phyloP scores from a whole-genome alignment of 2,888 invertebrate genomes.

The Hypselothyrea guttata region DNA sequence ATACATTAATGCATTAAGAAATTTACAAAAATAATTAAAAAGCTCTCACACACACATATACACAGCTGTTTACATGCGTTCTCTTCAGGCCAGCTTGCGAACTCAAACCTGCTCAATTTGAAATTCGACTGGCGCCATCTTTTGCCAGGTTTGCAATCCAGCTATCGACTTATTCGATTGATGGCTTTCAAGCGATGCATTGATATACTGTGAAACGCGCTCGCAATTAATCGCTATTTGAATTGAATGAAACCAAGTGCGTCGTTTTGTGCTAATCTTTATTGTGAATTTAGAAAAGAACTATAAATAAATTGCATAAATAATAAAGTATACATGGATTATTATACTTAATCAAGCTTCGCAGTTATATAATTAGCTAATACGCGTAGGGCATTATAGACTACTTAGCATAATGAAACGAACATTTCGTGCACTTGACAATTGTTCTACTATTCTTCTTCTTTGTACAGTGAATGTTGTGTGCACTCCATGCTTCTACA shows the following conservation, averaged over 20 bases:
- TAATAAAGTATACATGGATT: slow-evolving; percentile 57
- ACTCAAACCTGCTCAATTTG: too few species aligned
- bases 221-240: not conserved
- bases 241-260: not conserved
- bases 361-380: slow-evolving; percentile 59
- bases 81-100: too few species aligned
- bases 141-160: too few species aligned
- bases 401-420: slow-evolving; percentile 52
- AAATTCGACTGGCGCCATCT: too few species aligned
- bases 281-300: slow-evolving; percentile 60
- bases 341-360: slow-evolving; percentile 53
- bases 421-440: slow-evolving; percentile 43
- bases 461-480: slow-evolving; percentile 40
- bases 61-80: too few species aligned
- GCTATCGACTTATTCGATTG: too few species aligned
- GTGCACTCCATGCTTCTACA: slow-evolving; percentile 43
- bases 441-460: slow-evolving; percentile 6
- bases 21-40: too few species aligned
- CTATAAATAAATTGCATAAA: slow-evolving; percentile 66
- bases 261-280: slow-evolving; percentile 44
- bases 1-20: too few species aligned
- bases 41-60: too few species aligned
- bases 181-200: slow-evolving; percentile 15
- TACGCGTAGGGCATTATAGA: slow-evolving; percentile 50
- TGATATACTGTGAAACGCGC: not conserved